These are phyloP conservation scores for Tupiocoris notatus DNA, from an alignment of 2,888 invertebrate species.

Conservation along the genomic window DNA sequence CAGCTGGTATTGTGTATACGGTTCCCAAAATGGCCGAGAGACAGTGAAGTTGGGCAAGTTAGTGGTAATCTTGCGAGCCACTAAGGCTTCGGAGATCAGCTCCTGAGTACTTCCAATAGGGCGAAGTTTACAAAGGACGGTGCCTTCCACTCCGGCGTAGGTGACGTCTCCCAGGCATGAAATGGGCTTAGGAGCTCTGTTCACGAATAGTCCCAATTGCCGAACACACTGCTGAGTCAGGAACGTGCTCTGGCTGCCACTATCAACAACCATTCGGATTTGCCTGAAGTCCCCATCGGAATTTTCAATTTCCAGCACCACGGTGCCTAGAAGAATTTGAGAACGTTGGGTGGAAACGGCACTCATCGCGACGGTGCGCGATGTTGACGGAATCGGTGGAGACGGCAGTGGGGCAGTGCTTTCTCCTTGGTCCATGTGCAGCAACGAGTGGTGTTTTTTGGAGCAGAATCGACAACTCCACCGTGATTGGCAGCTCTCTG, in stretches of 20 bases:
- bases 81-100: neutral
- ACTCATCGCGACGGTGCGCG: neutral
- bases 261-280: conserved; percentile 16
- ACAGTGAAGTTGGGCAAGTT: neutral
- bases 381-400: neutral
- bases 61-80: neutral
- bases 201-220: neutral
- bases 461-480: neutral
- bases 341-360: neutral
- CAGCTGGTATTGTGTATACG: neutral
- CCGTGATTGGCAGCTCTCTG: neutral
- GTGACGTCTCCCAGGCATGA: neutral
- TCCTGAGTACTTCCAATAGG: neutral
- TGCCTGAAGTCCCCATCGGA: neutral
- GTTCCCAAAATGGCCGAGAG: neutral
- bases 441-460: neutral
- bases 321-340: neutral
- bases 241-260: neutral
- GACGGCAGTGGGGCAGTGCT: neutral
- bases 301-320: conserved; percentile 7
- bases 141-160: neutral
- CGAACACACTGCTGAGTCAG: neutral
- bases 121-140: neutral
- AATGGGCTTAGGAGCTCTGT: neutral
- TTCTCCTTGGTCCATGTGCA: neutral